These are phyloP conservation scores for Netelia inedita DNA, from an alignment of 2,888 invertebrate species.

Conservation along the genomic window DNA sequence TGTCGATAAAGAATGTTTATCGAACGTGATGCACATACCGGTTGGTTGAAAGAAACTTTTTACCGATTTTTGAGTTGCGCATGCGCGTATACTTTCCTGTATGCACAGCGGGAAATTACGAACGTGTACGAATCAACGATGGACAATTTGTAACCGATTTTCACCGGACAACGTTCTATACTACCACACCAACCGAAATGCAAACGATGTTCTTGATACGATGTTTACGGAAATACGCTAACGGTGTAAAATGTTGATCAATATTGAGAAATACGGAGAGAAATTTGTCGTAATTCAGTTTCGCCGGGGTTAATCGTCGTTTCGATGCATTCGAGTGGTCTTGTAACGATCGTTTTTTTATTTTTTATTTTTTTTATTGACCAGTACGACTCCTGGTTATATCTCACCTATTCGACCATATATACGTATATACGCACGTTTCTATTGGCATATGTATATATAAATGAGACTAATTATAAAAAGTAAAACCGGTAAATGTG, in stretches of 20 bases:
- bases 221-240: no score
- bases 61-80: constrained; percentile 2
- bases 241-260: background rate
- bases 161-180: background rate
- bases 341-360: background rate
- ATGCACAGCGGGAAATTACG: constrained; percentile 12
- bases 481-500: constrained; percentile 56
- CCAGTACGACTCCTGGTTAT: background rate
- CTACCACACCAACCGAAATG: background rate
- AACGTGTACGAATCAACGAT: background rate
- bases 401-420: constrained; percentile 21
- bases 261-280: background rate
- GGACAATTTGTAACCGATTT: background rate
- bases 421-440: background rate
- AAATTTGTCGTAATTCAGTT: constrained; percentile 14
- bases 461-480: constrained; percentile 41
- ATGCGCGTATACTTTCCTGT: background rate
- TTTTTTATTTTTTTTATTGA: background rate
- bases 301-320: constrained; percentile 25
- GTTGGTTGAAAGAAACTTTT: constrained; percentile 29
- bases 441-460: background rate
- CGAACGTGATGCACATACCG: constrained; percentile 53
- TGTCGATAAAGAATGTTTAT: constrained; percentile 55
- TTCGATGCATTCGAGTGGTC: background rate
- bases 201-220: background rate